Evolutionary conservation across 2,888 invertebrate genomes (phyloP).

Genomic region (Lacanobia wlatinum): DNA sequence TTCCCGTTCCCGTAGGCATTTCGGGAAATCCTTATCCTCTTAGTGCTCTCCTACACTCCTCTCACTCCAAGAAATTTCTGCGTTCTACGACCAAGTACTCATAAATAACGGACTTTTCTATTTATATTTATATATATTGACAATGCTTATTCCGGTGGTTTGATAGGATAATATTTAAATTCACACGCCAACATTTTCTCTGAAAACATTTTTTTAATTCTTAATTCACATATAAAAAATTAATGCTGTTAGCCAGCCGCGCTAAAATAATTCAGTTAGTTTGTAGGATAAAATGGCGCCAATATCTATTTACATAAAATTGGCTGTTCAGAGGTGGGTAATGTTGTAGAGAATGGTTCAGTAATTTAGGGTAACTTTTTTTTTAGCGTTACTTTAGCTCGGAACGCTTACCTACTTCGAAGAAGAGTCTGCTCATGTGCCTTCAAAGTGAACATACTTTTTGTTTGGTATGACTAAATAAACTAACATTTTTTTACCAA

Average conservation of each 20-base stretch:
- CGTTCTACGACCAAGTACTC: no score
- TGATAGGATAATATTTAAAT: neutral
- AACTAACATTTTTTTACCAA: no score
- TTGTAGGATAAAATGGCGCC: neutral
- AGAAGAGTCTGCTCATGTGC: no score
- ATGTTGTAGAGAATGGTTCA: neutral
- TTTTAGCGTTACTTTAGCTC: neutral
- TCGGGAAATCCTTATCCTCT: no score
- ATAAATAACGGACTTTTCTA: no score
- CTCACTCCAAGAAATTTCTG: no score
- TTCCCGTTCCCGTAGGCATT: no score
- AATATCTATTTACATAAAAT: neutral
- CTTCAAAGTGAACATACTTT: no score
- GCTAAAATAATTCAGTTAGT: slow-evolving; percentile 2
- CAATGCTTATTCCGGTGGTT: neutral
- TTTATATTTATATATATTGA: no score
- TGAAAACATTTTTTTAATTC: neutral
- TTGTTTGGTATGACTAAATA: neutral
- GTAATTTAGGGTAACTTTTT: neutral
- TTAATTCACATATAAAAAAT: neutral
- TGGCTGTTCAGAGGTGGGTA: neutral
- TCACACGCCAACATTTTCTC: neutral
- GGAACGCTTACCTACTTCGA: no score
- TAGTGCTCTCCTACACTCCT: no score
- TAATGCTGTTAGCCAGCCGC: neutral